Evolutionary conservation across 2,113 vertebrate species (phyloP).

Genomic region (Strix uralensis): DNA sequence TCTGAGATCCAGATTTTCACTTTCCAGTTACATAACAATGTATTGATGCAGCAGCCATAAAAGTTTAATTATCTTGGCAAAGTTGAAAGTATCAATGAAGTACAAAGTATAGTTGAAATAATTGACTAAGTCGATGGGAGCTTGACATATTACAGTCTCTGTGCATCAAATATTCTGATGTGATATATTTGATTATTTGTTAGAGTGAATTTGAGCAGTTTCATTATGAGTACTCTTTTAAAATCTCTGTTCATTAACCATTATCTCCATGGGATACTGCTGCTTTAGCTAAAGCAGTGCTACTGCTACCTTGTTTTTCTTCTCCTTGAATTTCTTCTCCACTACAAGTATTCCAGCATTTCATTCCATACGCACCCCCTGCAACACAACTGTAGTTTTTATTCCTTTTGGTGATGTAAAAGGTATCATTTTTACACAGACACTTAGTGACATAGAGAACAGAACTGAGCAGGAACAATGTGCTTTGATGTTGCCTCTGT

Average conservation of each 20-base stretch:
- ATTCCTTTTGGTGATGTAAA: background rate
- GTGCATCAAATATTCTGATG: background rate
- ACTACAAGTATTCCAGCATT: background rate
- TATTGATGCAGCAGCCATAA: background rate
- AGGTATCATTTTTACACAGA: background rate
- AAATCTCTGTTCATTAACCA: background rate
- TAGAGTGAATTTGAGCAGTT: background rate
- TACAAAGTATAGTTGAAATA: background rate
- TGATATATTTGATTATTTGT: background rate
- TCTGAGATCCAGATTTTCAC: background rate
- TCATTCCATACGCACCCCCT: background rate
- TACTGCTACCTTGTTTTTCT: background rate
- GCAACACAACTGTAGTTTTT: background rate
- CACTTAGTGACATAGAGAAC: background rate
- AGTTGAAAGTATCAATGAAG: background rate
- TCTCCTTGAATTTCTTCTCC: background rate
- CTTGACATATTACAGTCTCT: background rate
- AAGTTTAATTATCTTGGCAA: background rate
- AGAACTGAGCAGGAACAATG: background rate
- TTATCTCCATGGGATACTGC: background rate
- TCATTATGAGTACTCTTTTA: background rate
- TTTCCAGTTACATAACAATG: background rate
- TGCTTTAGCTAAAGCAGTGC: background rate
- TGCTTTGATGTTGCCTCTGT: background rate
- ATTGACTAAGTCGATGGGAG: background rate